Base-by-base conservation (phyloP, 2,113 vertebrate species). In the Onychostoma macrolepis region DNA sequence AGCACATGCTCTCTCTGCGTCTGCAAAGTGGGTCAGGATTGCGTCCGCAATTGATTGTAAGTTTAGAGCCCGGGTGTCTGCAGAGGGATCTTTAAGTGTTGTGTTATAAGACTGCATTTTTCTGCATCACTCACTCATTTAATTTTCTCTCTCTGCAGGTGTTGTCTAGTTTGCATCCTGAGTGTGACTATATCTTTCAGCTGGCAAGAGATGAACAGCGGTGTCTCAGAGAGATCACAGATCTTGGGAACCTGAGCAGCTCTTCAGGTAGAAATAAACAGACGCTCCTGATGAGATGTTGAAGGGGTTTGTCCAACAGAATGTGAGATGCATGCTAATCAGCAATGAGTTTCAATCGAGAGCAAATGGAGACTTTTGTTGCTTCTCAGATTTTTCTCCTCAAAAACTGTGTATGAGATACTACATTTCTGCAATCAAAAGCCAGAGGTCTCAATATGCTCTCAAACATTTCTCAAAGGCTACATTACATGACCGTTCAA, bases 141-240 rank as follows among this genome's bases (percentile, higher is more conserved):
- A 3, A 67, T 83, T 85, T 17, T 78, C 61, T 88, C 53, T 63
- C 19, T 41, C 38, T 41, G 38, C 84, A 96, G 95, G 93, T 79
- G 24, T 90, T 89, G 87, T 93, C 93, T 0, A 92, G 90, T 85
- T 89, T 95, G 82, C 95, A 96, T 88, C 94, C 94, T 3, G 95
- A 96, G 86, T 96, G 95, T n/a, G 94, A 96, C 84, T 94, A 91
- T 85, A 92, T 95, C 69, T 95, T 94, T 85, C 94, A 95, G 91
- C 87, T 96, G 90, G 92, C 93, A 88, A 91, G 80, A 87, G 95
- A 95, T 24, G 93, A 95, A 86, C 92, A 17, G 24, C 88, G 19
- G 58, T 96, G 95, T 90, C 91, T 93, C 26, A 91, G 87, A 86
- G 86, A 89, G 85, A 92, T 95, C 19, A 84, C 87, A 26, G 91